Conservation (phyloP, 1,140 invertebrate genomes). For the Oreohelix idahoensis region DNA sequence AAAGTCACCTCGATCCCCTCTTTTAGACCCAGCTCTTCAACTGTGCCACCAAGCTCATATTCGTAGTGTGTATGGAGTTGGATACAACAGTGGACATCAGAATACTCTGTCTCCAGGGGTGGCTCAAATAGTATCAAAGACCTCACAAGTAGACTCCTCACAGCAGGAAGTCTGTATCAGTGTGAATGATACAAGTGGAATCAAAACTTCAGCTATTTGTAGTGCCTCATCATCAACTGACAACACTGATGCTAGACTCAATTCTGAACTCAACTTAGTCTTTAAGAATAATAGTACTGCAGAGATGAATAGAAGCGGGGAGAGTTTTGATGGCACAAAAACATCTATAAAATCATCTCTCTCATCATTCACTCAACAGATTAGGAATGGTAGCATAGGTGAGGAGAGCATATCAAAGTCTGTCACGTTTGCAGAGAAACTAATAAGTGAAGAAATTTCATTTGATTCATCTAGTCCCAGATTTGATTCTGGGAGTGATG, state of each 20-base stretch:
- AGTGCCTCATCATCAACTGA: background rate
- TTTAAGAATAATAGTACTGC: background rate
- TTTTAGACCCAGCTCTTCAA: conserved; percentile 57
- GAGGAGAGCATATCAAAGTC: conserved; percentile 19
- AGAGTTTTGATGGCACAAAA: background rate
- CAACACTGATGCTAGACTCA: background rate
- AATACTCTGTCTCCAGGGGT: background rate
- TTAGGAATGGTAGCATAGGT: background rate
- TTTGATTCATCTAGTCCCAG: conserved; percentile 45
- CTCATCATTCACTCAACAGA: background rate
- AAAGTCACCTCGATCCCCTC: conserved; percentile 30
- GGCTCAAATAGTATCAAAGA: background rate
- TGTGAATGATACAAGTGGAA: background rate
- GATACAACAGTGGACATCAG: conserved; percentile 29
- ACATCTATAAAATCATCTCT: background rate
- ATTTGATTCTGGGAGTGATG: conserved; percentile 45
- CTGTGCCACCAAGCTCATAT: conserved; percentile 65
- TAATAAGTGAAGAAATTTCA: conserved; percentile 43
- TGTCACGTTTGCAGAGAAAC: conserved; percentile 45
- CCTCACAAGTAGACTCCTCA: background rate
- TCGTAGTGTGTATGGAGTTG: conserved; percentile 58
- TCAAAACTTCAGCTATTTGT: background rate
- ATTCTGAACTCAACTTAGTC: background rate
- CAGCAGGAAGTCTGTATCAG: background rate
- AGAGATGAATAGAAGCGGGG: background rate